phyloP scores from a whole-genome alignment of 2,888 invertebrate species.

The Metacarcinus magister region DNA sequence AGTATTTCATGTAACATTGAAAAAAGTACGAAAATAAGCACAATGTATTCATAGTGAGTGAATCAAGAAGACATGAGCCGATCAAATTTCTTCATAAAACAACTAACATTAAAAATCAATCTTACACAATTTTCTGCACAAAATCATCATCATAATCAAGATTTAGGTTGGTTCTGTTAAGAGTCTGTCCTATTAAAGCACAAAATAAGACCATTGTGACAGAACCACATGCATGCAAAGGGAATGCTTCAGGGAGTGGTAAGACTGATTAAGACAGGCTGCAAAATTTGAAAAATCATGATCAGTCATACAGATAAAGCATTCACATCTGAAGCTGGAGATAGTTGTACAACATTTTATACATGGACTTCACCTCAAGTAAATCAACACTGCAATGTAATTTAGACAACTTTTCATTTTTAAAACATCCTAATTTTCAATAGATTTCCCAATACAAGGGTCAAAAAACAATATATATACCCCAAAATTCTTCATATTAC shows the following conservation, averaged over 20 bases:
- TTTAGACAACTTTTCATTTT: neutral
- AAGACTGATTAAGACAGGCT: constrained; percentile 9
- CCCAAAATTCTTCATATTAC: neutral
- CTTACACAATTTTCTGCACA: constrained; percentile 34
- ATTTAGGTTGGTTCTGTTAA: neutral
- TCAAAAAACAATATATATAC: neutral
- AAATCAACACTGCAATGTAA: neutral
- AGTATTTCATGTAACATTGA: neutral
- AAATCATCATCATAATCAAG: neutral
- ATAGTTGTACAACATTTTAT: constrained; percentile 43
- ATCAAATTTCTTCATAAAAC: neutral
- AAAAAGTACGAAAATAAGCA: neutral
- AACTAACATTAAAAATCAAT: constrained; percentile 17
- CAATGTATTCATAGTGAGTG: neutral
- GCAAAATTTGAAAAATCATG: neutral
- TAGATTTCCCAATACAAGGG: neutral
- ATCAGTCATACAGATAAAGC: constrained; percentile 42
- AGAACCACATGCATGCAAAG: constrained; percentile 36
- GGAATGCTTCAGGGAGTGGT: constrained; percentile 21
- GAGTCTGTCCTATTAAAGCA: constrained; percentile 21
- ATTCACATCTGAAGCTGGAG: constrained; percentile 54
- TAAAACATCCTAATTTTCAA: neutral
- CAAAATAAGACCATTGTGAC: constrained; percentile 5
- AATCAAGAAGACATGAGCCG: neutral
- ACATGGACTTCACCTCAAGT: constrained; percentile 14